Evolutionary conservation across 1,140 invertebrate species (phyloP), one percentile per base, ranked within the genome.

Genomic region (Andrena cerasifolii): DNA sequence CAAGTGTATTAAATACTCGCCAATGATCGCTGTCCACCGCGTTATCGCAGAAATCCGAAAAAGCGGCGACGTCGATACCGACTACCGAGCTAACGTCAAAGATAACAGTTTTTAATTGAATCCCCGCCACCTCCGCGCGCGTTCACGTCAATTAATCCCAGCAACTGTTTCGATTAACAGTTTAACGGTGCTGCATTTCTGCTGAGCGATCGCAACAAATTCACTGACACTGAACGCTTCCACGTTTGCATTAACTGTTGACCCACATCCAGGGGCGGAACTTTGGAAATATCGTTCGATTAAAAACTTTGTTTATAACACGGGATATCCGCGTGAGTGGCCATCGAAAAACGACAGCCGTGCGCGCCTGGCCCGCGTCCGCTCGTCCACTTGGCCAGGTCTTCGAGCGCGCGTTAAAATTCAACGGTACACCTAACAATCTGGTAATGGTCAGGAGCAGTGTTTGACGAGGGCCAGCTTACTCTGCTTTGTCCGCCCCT

Each of bases 271-370:
- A n/a, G n/a, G n/a, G 18, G 33, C 14, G 40, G n/a, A 53, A 36
- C 40, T 58, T 76, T 26, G 40, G 21, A 76, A 68, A 68, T 76
- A n/a, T 40, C 65, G 53, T 68, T 49, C n/a, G 73, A 76, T 76
- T 33, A 68, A 76, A 75, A 75, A 75, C 51, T 67, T 75, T 68
- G 73, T 75, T 75, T 53, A 58, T 75, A 63, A 67, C 63, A 68
- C 72, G 49, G 16, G 61, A 24, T 43, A 28, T 33, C 56, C 54
- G 21, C 10, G 24, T 28, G 63, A 49, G 31, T 47, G 31, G 28
- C 31, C 28, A 73, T 67, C 53, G 36, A 26, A 59, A 58, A 68
- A 47, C 18, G 24, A 26, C 68, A 68, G 53, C 16, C 2, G 12
- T 10, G 3, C 33, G 10, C 21, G 61, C 33, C 24, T 16, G 6